Conservation (phyloP, 2,113 vertebrate species). For the Tychaedon coryphoeus region DNA sequence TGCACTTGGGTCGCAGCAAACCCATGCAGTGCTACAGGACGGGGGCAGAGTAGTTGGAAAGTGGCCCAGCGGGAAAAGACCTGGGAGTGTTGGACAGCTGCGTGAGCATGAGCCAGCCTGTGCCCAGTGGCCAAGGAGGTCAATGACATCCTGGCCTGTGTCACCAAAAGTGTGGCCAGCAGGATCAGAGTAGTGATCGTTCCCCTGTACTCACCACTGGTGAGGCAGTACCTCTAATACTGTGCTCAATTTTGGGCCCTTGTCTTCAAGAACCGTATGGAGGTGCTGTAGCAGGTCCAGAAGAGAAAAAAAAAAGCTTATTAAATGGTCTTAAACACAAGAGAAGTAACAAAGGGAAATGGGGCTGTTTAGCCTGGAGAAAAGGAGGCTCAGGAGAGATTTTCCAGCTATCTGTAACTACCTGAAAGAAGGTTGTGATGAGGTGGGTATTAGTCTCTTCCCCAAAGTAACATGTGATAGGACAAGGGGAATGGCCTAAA, state of each 20-base stretch:
- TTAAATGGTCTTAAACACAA: neutral
- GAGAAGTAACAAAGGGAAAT: neutral
- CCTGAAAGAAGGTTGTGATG: neutral
- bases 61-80: fast-evolving
- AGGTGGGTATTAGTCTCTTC: neutral
- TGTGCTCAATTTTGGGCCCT: neutral
- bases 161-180: neutral
- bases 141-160: neutral
- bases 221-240: neutral
- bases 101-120: neutral
- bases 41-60: neutral
- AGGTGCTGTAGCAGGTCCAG: neutral
- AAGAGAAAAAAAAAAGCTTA: neutral
- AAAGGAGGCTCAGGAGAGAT: neutral
- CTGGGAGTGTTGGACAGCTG: neutral
- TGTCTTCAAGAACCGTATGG: neutral
- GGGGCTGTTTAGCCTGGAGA: neutral
- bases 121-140: neutral
- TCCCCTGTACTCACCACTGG: neutral
- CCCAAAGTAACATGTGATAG: neutral
- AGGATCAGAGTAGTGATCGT: neutral
- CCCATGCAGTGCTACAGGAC: neutral
- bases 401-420: neutral
- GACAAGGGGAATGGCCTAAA: neutral
- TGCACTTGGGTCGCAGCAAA: fast-evolving